Evolutionary conservation across 2,113 vertebrate species (phyloP).

Genomic region (Willisornis vidua): DNA sequence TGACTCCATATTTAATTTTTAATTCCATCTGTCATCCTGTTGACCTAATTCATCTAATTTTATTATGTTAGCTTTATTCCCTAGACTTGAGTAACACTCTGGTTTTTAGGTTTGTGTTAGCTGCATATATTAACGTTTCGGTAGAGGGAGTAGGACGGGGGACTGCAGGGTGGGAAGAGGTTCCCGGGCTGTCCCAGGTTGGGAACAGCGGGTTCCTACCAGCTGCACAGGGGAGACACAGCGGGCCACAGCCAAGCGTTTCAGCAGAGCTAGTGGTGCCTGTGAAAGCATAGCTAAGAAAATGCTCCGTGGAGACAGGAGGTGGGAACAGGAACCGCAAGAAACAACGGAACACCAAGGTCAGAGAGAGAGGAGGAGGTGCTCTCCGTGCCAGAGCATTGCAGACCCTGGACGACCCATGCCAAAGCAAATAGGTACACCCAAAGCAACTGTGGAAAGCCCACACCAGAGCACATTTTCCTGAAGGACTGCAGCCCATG

Average conservation of each 20-base stretch:
- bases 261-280: neutral
- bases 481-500: neutral
- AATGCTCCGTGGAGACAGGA: neutral
- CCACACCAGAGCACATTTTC: fast-evolving
- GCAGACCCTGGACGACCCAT: neutral
- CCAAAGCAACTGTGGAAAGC: neutral
- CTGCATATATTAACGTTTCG: fast-evolving
- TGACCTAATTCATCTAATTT: neutral
- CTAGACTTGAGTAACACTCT: neutral
- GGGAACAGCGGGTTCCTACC: neutral
- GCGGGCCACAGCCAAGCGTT: neutral
- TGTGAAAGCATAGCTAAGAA: neutral
- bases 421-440: neutral
- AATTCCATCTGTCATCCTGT: neutral
- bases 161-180: neutral
- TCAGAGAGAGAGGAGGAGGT: neutral
- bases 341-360: neutral
- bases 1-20: neutral
- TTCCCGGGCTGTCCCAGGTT: fast-evolving
- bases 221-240: fast-evolving
- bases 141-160: neutral
- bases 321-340: neutral
- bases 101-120: neutral
- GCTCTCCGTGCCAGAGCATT: neutral
- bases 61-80: neutral